phyloP scores from a whole-genome alignment of 2,797 vertebrate genomes.

The Gallinago nigripennis region DNA sequence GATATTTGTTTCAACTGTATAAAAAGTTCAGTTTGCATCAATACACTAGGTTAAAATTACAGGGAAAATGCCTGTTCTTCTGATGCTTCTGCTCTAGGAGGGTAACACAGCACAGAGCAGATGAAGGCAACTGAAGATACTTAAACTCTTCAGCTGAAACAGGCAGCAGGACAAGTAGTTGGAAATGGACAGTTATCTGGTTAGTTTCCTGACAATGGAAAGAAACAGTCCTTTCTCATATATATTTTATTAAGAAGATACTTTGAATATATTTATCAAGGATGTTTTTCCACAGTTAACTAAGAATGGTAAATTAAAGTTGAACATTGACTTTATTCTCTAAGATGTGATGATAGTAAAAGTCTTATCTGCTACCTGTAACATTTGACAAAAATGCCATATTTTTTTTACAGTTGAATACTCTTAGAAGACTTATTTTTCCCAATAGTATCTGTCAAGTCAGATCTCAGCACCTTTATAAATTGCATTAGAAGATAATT shows the following conservation, averaged over 20 bases:
- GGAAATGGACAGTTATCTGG: background rate
- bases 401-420: background rate
- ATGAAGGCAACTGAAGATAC: background rate
- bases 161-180: background rate
- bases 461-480: background rate
- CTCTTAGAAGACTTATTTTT: background rate
- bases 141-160: background rate
- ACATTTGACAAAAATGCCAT: background rate
- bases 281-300: background rate
- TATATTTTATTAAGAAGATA: background rate
- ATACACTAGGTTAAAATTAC: background rate
- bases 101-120: background rate
- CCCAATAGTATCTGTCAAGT: background rate
- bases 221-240: background rate
- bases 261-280: background rate
- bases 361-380: background rate
- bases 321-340: background rate
- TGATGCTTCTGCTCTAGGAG: background rate
- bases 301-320: background rate
- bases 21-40: background rate
- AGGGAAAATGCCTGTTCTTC: background rate
- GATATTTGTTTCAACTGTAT: background rate
- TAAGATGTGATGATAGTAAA: background rate
- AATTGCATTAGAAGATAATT: background rate
- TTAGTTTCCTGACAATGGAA: background rate